Percentiles rank a stretch among this genome's conserved stretches.
Evolutionary conservation across 2,113 vertebrate species (phyloP).

Genomic region (Sebastes fasciatus): DNA sequence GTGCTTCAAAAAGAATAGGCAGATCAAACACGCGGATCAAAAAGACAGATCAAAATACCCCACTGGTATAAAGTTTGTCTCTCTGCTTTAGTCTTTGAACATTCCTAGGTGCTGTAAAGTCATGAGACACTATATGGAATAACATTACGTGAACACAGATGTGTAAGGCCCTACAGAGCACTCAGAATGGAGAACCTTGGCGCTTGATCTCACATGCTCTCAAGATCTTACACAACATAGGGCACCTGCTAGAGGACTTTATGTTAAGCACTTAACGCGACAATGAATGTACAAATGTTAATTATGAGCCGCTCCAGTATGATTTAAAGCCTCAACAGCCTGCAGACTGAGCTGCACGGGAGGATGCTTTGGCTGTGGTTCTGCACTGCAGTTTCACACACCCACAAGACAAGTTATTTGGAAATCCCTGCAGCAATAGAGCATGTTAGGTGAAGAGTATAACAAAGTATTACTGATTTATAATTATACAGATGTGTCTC

Average conservation of each 20-base stretch:
- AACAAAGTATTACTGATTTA: background rate
- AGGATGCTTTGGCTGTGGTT: background rate
- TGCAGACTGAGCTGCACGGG: background rate
- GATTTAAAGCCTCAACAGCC: background rate
- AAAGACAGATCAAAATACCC: constrained; percentile 66
- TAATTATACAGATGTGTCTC: background rate
- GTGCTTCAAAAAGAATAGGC: constrained; percentile 79
- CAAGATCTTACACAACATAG: constrained; percentile 8
- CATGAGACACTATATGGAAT: constrained; percentile 50
- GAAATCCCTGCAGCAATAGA: background rate
- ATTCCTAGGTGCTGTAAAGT: constrained; percentile 56
- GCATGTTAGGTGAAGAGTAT: background rate
- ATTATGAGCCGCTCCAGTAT: background rate
- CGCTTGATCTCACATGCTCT: constrained; percentile 42
- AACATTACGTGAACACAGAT: constrained; percentile 46
- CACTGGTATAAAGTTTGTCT: constrained; percentile 62
- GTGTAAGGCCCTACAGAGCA: constrained; percentile 42
- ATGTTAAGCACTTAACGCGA: constrained; percentile 6
- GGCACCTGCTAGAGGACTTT: constrained; percentile 17
- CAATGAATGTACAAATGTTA: constrained; percentile 23
- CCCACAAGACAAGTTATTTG: background rate
- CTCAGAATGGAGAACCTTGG: constrained; percentile 2
- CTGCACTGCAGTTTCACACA: too few species aligned
- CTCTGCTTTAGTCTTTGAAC: constrained; percentile 61
- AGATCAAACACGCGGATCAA: constrained; percentile 76